These are phyloP conservation scores for Coptodon rendalli DNA, from an alignment of 2,113 vertebrate species.

Conservation along the genomic window DNA sequence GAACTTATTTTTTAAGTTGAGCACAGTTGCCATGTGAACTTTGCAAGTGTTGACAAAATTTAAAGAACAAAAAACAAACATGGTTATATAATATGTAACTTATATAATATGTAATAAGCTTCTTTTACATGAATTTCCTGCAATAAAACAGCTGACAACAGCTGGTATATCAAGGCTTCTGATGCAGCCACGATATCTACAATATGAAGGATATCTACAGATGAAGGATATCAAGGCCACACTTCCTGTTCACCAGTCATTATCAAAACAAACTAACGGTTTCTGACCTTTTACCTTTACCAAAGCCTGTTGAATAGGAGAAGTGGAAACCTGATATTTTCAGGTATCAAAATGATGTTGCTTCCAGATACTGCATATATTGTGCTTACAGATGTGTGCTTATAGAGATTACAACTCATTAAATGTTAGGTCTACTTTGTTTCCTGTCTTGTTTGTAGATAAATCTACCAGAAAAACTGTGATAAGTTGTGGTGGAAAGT, in stretches of 20 bases:
- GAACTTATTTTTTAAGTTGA: neutral
- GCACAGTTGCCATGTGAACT: neutral
- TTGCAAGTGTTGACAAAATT: neutral
- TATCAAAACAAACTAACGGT: neutral
- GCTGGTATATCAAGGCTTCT: neutral
- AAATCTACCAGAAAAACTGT: neutral
- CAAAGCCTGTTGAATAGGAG: neutral
- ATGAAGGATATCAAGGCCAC: neutral
- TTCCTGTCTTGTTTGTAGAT: neutral
- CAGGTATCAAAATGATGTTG: neutral
- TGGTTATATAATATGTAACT: neutral
- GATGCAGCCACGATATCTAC: neutral
- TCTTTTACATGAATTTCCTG: neutral
- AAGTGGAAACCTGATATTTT: neutral
- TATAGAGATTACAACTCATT: neutral
- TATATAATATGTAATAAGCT: neutral
- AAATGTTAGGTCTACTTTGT: neutral
- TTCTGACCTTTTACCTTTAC: accelerated
- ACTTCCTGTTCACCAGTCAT: neutral
- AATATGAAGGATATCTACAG: neutral
- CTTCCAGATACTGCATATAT: neutral
- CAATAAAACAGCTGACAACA: neutral
- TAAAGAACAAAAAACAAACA: neutral
- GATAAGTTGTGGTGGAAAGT: neutral
- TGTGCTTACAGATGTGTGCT: neutral